Conservation (phyloP, 2,797 vertebrate species). For the Heliangelus exortis region DNA sequence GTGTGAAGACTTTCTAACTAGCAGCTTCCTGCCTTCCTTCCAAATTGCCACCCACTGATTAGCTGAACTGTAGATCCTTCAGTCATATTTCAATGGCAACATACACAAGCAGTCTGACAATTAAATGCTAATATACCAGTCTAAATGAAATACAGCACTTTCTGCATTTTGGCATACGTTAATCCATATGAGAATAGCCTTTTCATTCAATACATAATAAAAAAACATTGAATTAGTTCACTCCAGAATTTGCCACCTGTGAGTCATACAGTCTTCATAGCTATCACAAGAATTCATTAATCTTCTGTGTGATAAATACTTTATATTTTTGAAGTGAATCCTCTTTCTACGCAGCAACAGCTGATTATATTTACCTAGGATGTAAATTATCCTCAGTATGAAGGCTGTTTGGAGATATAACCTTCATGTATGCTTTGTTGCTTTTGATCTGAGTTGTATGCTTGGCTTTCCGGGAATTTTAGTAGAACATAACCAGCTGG, state of each 20-base stretch:
- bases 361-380: neutral
- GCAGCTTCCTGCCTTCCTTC: conserved; percentile 42
- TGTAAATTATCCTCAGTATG: neutral
- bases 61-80: conserved; percentile 28
- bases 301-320: neutral
- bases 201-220: neutral
- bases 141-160: conserved; percentile 31
- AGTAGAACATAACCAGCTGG: conserved; percentile 2
- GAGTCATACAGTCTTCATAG: neutral
- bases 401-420: neutral
- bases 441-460: neutral
- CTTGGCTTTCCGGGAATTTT: neutral
- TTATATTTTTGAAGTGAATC: neutral
- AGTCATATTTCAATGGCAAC: conserved; percentile 26
- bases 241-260: neutral
- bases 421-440: neutral
- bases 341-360: neutral
- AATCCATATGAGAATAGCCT: neutral
- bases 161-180: conserved; percentile 16
- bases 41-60: conserved; percentile 36
- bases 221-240: conserved; percentile 28
- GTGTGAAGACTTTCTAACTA: conserved; percentile 33
- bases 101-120: conserved; percentile 30
- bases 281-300: neutral
- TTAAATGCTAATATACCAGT: neutral